Conservation (phyloP, 2,888 invertebrate genomes). For the Folsomia candida region DNA sequence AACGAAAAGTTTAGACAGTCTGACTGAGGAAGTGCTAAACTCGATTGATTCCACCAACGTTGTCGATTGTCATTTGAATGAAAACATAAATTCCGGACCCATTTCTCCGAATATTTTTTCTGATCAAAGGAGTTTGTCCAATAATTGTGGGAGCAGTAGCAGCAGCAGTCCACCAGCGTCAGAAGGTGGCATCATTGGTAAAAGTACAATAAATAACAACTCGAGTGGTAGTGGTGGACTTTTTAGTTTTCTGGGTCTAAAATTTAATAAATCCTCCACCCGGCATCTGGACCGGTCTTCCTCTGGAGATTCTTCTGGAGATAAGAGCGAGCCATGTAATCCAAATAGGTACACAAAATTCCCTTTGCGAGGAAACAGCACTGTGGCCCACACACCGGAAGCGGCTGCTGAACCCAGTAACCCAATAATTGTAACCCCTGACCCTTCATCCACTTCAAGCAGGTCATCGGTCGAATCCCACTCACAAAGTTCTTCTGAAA, state of each 20-base stretch:
- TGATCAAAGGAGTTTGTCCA: not conserved
- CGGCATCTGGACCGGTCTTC: constrained; percentile 45
- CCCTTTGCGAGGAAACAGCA: constrained; percentile 30
- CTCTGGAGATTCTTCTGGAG: constrained; percentile 11
- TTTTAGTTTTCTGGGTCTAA: constrained; percentile 44
- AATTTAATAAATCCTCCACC: constrained; percentile 45
- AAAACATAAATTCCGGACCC: not conserved
- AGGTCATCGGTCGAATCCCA: not conserved
- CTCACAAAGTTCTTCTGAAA: constrained; percentile 9
- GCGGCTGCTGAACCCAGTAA: constrained; percentile 1
- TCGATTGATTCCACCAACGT: too few relatives aligned
- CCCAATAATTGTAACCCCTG: not conserved
- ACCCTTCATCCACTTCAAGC: not conserved
- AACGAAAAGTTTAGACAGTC: not conserved
- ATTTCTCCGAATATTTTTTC: not conserved
- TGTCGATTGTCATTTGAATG: not conserved
- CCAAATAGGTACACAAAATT: constrained; percentile 48
- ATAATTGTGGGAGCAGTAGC: constrained; percentile 25
- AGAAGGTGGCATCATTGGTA: too few relatives aligned
- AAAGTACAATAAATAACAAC: not conserved
- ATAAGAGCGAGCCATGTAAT: constrained; percentile 3
- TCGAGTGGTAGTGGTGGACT: constrained; percentile 37
- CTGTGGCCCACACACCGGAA: not conserved
- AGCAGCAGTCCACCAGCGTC: constrained; percentile 20
- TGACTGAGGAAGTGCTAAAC: not conserved